Conservation (phyloP, 2,797 vertebrate species). For the Pteropus rufus region DNA sequence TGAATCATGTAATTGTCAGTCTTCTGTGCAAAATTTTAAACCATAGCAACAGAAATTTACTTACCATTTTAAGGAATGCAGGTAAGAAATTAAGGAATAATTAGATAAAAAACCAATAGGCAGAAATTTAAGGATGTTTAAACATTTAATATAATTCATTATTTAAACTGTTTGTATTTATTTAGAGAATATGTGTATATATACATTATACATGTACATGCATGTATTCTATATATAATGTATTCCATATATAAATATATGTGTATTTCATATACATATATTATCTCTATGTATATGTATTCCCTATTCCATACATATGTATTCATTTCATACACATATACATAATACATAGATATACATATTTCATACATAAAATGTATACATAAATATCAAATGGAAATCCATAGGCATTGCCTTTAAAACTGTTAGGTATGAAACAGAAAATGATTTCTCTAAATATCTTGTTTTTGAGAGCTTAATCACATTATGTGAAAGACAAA, state of each 20-base stretch:
- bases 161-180: neutral
- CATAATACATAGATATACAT: neutral
- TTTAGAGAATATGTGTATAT: neutral
- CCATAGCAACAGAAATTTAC: conserved; percentile 74
- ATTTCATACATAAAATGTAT: too few species aligned
- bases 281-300: neutral
- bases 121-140: neutral
- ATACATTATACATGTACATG: neutral
- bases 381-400: neutral
- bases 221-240: neutral
- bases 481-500: neutral
- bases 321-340: neutral
- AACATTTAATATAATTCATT: conserved; percentile 2
- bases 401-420: neutral
- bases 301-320: too few species aligned
- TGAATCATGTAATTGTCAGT: conserved; percentile 75
- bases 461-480: conserved; percentile 18
- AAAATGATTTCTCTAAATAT: neutral
- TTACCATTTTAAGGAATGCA: conserved; percentile 69
- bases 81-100: conserved; percentile 48
- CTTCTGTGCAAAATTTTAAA: conserved; percentile 70
- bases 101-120: conserved; percentile 23
- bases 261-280: neutral
- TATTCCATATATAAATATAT: neutral
- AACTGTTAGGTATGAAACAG: neutral